Conservation (phyloP, 2,113 vertebrate genomes). For the Dolichallabes microphthalmus region DNA sequence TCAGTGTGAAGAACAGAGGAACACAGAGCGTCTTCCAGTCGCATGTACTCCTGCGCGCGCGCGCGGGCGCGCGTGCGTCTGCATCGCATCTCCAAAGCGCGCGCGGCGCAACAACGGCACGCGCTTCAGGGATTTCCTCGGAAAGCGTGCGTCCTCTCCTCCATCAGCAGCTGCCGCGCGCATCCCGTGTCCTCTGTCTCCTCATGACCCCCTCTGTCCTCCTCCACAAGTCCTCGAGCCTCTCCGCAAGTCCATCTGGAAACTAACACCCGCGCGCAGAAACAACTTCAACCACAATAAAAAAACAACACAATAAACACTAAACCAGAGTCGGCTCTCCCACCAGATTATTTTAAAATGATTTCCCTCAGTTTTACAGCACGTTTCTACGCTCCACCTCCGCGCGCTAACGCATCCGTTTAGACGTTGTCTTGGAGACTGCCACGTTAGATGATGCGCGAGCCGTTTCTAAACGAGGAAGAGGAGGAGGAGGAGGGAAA, state of each 20-base stretch:
- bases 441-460: constrained; percentile 30
- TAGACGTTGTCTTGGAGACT: constrained; percentile 27
- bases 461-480: background rate
- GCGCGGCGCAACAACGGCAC: background rate
- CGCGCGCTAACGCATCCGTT: background rate
- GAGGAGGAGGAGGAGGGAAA: background rate
- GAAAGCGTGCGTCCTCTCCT: background rate
- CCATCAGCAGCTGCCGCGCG: too few relatives aligned
- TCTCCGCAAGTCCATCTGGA: background rate
- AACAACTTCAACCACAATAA: background rate
- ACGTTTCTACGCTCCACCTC: background rate
- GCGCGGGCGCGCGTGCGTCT: background rate
- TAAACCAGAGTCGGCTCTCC: background rate
- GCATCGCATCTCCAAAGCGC: constrained; percentile 30
- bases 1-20: background rate
- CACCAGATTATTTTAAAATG: background rate
- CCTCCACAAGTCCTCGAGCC: background rate
- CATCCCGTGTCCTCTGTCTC: background rate
- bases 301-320: background rate
- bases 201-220: background rate
- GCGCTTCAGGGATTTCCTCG: constrained; percentile 2
- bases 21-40: background rate
- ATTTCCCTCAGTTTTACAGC: background rate
- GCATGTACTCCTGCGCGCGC: background rate
- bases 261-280: background rate